These are phyloP conservation scores for Hedychridium roseum DNA, from an alignment of 2,888 invertebrate genomes.

Conservation along the genomic window DNA sequence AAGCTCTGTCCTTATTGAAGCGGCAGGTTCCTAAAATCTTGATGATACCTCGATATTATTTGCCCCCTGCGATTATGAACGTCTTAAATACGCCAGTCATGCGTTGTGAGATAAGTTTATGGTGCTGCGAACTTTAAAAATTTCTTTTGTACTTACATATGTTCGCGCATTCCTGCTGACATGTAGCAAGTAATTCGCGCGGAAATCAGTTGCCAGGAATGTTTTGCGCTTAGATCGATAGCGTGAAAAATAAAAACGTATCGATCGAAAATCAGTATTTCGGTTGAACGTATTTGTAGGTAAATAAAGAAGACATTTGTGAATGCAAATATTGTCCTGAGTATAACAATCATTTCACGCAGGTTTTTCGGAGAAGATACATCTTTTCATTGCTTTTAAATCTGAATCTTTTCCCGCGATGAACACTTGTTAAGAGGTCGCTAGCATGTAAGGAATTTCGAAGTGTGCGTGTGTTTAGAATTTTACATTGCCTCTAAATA, in stretches of 20 bases:
- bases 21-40: conserved; percentile 13
- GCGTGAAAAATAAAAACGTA: conserved; percentile 7
- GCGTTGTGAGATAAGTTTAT: conserved; percentile 21
- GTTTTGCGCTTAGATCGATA: no score
- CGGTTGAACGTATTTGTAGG: conserved; percentile 32
- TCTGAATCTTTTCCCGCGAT: no score
- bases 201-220: neutral
- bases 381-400: no score
- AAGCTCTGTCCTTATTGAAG: conserved; percentile 17
- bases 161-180: conserved; percentile 12
- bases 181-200: conserved; percentile 3
- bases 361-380: no score
- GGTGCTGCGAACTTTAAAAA: conserved; percentile 38
- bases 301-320: conserved; percentile 36
- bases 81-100: conserved; percentile 14
- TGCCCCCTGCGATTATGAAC: conserved; percentile 30
- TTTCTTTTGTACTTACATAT: conserved; percentile 26
- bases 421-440: no score
- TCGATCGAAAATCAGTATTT: conserved; percentile 28
- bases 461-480: no score
- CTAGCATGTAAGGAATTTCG: no score
- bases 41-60: conserved; percentile 24
- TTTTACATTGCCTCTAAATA: no score
- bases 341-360: no score
- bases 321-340: conserved; percentile 6